Percentiles rank a stretch among this genome's conserved stretches.
Conservation (phyloP, 2,888 invertebrate species). For the Allolobophora icterica region DNA sequence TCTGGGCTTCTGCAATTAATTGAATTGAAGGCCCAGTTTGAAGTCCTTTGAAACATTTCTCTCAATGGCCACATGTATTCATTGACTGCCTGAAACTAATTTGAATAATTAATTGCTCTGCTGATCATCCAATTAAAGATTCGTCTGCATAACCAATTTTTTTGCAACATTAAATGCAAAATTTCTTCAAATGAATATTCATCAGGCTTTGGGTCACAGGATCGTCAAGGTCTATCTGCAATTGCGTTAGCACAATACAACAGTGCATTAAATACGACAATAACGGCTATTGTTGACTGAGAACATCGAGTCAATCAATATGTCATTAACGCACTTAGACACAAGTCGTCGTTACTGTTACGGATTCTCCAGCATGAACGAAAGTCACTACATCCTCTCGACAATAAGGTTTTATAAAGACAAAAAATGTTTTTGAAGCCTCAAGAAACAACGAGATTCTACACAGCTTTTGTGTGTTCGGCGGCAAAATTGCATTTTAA, state of each 20-base stretch:
- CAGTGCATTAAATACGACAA: neutral
- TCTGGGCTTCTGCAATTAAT: too few species aligned
- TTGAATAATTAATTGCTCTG: slow-evolving; percentile 8
- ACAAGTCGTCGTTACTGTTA: neutral
- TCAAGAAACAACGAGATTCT: neutral
- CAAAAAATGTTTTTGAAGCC: neutral
- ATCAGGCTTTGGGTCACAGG: neutral
- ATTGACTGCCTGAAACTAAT: neutral
- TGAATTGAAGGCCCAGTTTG: too few species aligned
- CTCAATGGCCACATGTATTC: neutral
- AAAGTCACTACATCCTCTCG: neutral
- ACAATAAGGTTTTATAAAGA: neutral
- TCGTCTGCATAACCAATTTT: neutral
- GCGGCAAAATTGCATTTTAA: slow-evolving; percentile 8
- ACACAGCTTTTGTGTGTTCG: neutral
- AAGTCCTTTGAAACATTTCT: neutral
- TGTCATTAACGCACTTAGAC: neutral
- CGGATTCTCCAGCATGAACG: neutral
- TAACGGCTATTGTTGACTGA: neutral
- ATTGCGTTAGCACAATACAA: neutral
- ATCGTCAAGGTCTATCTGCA: neutral
- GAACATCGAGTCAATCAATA: neutral
- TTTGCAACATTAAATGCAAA: neutral
- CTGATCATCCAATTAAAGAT: neutral
- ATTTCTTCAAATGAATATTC: neutral